Base-by-base conservation (phyloP, 2,113 vertebrate species). In the Riparia riparia region DNA sequence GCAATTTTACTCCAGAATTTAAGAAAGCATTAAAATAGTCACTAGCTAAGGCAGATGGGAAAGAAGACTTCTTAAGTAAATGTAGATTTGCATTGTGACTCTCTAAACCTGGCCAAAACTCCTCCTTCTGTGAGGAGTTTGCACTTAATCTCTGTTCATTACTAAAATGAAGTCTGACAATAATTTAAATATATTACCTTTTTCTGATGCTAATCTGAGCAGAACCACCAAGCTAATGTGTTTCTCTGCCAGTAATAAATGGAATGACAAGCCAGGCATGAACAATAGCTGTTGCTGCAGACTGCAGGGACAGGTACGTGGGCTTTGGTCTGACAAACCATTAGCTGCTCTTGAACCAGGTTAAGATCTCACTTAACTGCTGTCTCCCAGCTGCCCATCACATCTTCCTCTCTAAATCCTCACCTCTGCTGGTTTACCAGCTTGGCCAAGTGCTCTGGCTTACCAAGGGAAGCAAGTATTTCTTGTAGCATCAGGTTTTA, bases 261-360 rank as follows among this genome's bases (percentile, higher is more conserved):
- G 72, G 87, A 88, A 94, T n/a, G 71, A 73, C 21, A 66, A 49
- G 42, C n/a, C 8, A 7, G 22, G 42, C 65, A 86, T 58, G 60
- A 89, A 68, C 65, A 77, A 63, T 69, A 82, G 44, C 77, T 61
- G 60, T 21, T 82, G 71, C 64, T 74, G 47, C 78, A 74, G 65
- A 28, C 37, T 25, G 72, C 4, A 8, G 56, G 25, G 76, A 54
- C 0, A 0, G 26, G 41, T n/a, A 72, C 0, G 0, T 56, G 77
- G 83, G 65, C 42, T 89, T 78, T 5, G 1, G 0, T 39, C 73
- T 69, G 60, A 81, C 34, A 61, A 68, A 65, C 34, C 32, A 76
- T 19, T 84, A 65, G 42, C 77, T 82, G 82, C 58, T 83, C 76
- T 47, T 66, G 58, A 70, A 65, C 37, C 34, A 70, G 63, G 42